A percentile compares a stretch with the other conserved stretches of the same genome.
Conservation (phyloP, 1,140 invertebrate genomes). For the Homarus americanus region DNA sequence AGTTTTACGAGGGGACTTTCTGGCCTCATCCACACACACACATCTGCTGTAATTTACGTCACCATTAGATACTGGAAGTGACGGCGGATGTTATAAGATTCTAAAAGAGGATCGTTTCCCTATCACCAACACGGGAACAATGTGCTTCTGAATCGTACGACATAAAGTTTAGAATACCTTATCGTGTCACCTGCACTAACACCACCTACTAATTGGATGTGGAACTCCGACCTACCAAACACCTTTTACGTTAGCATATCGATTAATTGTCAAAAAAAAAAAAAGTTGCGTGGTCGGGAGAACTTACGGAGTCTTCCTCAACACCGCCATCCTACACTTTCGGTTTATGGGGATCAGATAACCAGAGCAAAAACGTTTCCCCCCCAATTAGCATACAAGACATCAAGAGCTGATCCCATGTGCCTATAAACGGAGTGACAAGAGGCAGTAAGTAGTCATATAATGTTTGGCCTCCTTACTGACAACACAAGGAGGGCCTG, state of each 20-base stretch:
- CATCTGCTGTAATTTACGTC: not conserved
- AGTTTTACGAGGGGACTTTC: not conserved
- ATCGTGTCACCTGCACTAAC: slow-evolving; percentile 14
- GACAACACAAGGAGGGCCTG: not conserved
- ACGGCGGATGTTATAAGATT: not conserved
- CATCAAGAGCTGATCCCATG: slow-evolving; percentile 3
- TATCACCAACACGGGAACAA: not conserved
- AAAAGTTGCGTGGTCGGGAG: not conserved
- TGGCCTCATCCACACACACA: not conserved
- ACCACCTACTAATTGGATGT: slow-evolving; percentile 48
- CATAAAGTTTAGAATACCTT: slow-evolving; percentile 15
- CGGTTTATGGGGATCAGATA: slow-evolving; percentile 28
- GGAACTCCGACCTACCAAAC: slow-evolving; percentile 5
- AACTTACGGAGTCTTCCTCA: not conserved
- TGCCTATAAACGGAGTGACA: slow-evolving; percentile 24
- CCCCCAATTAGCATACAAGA: slow-evolving; percentile 47
- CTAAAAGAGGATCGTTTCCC: not conserved
- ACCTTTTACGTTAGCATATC: slow-evolving; percentile 28
- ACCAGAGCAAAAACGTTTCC: slow-evolving; percentile 8
- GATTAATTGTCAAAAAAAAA: not conserved
- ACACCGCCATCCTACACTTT: not conserved
- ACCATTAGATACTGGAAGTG: not conserved
- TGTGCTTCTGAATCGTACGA: not conserved
- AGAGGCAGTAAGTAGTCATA: slow-evolving; percentile 20
- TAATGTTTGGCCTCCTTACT: slow-evolving; percentile 14